A percentile compares a stretch with the other conserved stretches of the same genome.
Conservation (phyloP, 1,140 invertebrate genomes). For the Atta colombica region DNA sequence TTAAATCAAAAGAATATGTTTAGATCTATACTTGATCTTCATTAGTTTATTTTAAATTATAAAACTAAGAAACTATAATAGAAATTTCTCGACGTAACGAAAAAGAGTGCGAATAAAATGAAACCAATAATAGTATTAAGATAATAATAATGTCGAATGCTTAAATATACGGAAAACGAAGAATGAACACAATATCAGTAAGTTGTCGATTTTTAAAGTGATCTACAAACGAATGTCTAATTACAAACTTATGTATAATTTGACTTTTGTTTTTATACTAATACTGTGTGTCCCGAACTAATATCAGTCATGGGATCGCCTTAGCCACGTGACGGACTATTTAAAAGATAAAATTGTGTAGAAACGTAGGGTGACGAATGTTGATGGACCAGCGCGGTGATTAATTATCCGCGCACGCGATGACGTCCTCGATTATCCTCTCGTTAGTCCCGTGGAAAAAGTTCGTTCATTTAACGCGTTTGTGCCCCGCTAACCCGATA, state of each 20-base stretch:
- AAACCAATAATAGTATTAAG: too few relatives aligned
- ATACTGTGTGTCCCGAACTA: background rate
- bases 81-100: too few relatives aligned
- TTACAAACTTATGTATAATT: background rate
- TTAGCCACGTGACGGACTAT: constrained; percentile 5
- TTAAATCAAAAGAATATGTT: too few relatives aligned
- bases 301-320: constrained; percentile 3
- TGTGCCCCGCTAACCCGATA: constrained; percentile 53
- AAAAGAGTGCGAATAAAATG: too few relatives aligned
- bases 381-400: constrained; percentile 49
- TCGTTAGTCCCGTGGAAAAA: constrained; percentile 50
- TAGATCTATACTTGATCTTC: too few relatives aligned
- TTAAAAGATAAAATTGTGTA: constrained; percentile 52
- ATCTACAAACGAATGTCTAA: background rate
- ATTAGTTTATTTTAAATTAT: too few relatives aligned
- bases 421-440: constrained; percentile 56
- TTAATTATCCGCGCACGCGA: constrained; percentile 58
- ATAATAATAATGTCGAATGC: too few relatives aligned
- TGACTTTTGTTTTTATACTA: background rate
- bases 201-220: too few relatives aligned
- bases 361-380: constrained; percentile 42
- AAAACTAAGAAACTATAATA: too few relatives aligned
- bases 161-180: too few relatives aligned
- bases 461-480: constrained; percentile 26
- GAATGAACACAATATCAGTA: too few relatives aligned